Conservation (phyloP, 2,113 vertebrate species). For the Tricholaema leucomelas region DNA sequence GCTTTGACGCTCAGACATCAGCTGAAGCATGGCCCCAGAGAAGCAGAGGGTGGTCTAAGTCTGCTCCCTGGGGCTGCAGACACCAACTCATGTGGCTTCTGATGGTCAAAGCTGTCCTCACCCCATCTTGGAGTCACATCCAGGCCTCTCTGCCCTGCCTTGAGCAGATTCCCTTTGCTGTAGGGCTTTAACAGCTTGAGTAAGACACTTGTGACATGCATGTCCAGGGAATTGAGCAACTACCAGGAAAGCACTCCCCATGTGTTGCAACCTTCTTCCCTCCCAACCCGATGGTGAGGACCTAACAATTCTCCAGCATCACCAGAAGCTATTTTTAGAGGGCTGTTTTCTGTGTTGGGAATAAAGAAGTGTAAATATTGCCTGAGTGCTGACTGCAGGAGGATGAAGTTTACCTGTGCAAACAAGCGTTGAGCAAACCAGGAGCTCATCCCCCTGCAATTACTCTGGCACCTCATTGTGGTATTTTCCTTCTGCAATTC, state of each 20-base stretch:
- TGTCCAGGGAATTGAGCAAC: background rate
- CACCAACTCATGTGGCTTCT: background rate
- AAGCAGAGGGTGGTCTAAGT: background rate
- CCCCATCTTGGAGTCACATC: background rate
- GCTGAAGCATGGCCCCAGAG: background rate
- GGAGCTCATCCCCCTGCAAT: background rate
- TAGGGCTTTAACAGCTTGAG: background rate
- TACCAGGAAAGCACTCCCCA: fast-evolving
- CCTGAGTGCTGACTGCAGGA: background rate
- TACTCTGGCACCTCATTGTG: background rate
- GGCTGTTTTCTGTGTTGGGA: background rate
- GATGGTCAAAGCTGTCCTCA: background rate
- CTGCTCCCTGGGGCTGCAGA: background rate
- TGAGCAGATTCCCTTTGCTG: background rate
- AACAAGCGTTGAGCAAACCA: background rate
- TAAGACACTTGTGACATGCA: background rate
- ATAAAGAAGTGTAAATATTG: background rate
- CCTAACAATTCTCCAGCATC: background rate
- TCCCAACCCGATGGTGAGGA: fast-evolving
- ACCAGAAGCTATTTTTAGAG: background rate
- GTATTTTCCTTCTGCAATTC: background rate
- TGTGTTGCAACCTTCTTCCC: background rate
- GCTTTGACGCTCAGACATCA: fast-evolving
- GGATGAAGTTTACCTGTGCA: background rate
- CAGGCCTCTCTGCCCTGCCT: background rate